phyloP scores from a whole-genome alignment of 2,113 vertebrate genomes.

The Oryzias curvinotus region DNA sequence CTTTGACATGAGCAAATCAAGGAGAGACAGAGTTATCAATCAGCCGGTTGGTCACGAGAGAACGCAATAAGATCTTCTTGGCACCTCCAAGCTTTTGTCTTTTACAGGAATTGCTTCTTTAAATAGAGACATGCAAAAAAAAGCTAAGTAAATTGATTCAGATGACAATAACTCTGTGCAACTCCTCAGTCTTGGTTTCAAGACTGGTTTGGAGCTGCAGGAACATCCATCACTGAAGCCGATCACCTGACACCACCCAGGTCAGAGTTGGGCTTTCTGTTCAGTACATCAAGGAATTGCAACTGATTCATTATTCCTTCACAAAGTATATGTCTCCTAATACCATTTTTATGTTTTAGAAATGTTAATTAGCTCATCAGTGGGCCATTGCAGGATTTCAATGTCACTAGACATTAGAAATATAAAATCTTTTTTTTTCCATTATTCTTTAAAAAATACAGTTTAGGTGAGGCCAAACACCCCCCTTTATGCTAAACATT shows the following conservation, averaged over 20 bases:
- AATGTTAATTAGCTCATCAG: too few relatives aligned
- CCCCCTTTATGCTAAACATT: too few relatives aligned
- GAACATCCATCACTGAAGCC: constrained; percentile 45
- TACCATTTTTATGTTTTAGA: too few relatives aligned
- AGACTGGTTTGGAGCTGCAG: constrained; percentile 37
- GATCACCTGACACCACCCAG: constrained; percentile 14
- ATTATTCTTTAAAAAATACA: too few relatives aligned
- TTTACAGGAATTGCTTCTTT: constrained; percentile 70
- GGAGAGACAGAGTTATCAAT: constrained; percentile 56
- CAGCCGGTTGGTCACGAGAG: constrained; percentile 45
- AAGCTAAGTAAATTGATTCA: constrained; percentile 39
- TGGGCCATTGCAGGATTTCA: too few relatives aligned
- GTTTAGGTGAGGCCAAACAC: too few relatives aligned
- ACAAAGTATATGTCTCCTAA: too few relatives aligned
- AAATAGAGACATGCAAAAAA: constrained; percentile 40
- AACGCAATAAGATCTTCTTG: constrained; percentile 50
- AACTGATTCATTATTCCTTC: constrained; percentile 1
- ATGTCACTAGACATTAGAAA: too few relatives aligned
- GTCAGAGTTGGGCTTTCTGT: constrained; percentile 10
- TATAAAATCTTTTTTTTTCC: too few relatives aligned
- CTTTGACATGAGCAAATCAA: constrained; percentile 62
- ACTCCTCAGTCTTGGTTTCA: constrained; percentile 44
- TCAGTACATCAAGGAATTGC: constrained; percentile 42
- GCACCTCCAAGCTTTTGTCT: constrained; percentile 55
- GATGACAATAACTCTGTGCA: constrained; percentile 34